These are phyloP conservation scores for Crocidura indochinensis DNA, from an alignment of 2,797 vertebrate genomes.

Conservation along the genomic window DNA sequence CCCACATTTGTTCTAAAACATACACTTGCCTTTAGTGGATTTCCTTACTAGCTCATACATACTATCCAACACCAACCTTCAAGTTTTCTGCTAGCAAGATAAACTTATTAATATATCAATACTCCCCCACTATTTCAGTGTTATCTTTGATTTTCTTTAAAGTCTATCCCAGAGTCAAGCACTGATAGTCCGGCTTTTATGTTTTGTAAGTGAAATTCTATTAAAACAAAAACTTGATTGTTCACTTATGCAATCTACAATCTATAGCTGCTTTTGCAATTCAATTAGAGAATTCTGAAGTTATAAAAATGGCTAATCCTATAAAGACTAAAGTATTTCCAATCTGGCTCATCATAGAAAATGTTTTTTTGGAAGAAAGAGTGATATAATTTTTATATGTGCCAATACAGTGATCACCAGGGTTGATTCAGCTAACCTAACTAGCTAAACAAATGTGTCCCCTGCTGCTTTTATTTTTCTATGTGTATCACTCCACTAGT, in stretches of 20 bases:
- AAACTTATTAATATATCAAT: background rate
- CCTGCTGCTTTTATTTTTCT: too few relatives aligned
- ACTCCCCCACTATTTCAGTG: background rate
- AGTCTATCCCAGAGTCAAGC: background rate
- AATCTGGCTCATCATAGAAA: background rate
- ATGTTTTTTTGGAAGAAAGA: too few relatives aligned
- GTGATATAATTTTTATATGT: too few relatives aligned
- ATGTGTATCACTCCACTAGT: too few relatives aligned
- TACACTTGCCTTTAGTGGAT: background rate
- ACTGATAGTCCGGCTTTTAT: background rate
- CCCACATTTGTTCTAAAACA: too few relatives aligned
- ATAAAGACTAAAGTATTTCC: constrained; percentile 15
- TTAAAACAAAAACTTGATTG: background rate
- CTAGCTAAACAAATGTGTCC: too few relatives aligned
- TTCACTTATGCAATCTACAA: background rate
- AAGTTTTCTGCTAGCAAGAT: background rate
- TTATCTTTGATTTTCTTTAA: constrained; percentile 3
- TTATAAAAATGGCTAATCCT: background rate
- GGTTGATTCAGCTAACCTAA: too few relatives aligned
- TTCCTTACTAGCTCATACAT: background rate
- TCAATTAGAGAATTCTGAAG: background rate
- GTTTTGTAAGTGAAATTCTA: background rate
- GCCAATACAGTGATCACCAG: too few relatives aligned
- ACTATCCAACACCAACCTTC: background rate
- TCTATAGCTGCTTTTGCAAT: constrained; percentile 1